phyloP scores from a whole-genome alignment of 2,797 vertebrate species.

The Spinus pinus region DNA sequence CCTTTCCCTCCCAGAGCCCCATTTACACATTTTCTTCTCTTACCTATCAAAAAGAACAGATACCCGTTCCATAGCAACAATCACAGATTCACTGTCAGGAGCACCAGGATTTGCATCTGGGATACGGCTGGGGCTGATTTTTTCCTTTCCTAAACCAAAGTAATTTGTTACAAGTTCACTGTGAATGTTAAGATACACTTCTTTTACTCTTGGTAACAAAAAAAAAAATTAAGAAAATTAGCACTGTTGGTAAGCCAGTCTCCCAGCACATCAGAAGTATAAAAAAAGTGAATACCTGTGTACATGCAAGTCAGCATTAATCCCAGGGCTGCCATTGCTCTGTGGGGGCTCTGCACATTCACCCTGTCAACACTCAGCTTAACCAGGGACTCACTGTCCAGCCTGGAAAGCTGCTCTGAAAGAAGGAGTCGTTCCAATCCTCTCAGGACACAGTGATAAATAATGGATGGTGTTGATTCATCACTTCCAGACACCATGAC shows the following conservation, averaged over 20 bases:
- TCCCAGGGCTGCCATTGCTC: constrained; percentile 96
- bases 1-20: background rate
- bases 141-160: constrained; percentile 90
- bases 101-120: constrained; percentile 83
- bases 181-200: background rate
- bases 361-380: constrained; percentile 96
- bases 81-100: constrained; percentile 95
- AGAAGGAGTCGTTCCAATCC: constrained; percentile 94
- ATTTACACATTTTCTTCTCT: background rate
- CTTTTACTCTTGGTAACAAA: background rate
- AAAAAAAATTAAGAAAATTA: background rate
- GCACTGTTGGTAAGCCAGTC: background rate
- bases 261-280: background rate
- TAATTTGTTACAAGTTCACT: background rate
- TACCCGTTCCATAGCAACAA: constrained; percentile 97
- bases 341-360: constrained; percentile 94
- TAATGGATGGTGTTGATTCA: constrained; percentile 90
- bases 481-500: constrained; percentile 95
- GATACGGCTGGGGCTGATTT: constrained; percentile 86
- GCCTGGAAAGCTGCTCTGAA: constrained; percentile 92
- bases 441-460: constrained; percentile 94
- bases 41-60: constrained; percentile 99
- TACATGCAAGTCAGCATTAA: constrained; percentile 99
- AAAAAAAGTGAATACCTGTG: constrained; percentile 81
- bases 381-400: constrained; percentile 91